Base-by-base conservation (phyloP, 2,888 invertebrate species). In the Parasteatoda lunata region DNA sequence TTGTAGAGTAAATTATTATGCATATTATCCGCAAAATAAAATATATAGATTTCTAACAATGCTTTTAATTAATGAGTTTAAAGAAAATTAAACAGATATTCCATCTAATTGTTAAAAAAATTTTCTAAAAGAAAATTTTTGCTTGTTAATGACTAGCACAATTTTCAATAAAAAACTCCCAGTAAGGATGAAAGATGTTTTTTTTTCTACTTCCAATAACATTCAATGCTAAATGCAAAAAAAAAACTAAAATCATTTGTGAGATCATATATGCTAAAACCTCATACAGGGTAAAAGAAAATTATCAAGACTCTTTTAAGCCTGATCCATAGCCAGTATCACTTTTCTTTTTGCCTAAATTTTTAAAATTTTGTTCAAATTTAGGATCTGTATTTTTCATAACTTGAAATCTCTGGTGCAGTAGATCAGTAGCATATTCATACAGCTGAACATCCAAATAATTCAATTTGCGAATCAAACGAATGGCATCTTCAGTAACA, bases 381-480 rank as follows among this genome's bases (percentile, higher is more conserved):
- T 89, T 84, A 13, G 69, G 59, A 86, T 89, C 89, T 59, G 52
- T 77, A 48, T 64, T 77, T 66, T 86, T 86, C 76, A 86, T 59
- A 11, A 78, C 15, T 65, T 95, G 94, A 92, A 97, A 97, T 91
- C 98, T 94, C 92, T 92, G 92, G 86, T 92, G 91, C 92, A 98
- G 95, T 89, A 98, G 94, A 91, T 95, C 95, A 92, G 96, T 96
- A 77, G 98, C 98, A 93, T 96, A 99, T 90, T 96, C 95, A 92
- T 99, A 99, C 80, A 99, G 94, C 93, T 98, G 96, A 84, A 97
- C 93, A 92, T 99, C 99, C 89, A 99, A 93, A 89, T 95, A 94
- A 93, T 98, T 99, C 89, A 97, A 94, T 90, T 94, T 93, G 90
- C 95, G 94, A 90, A 98, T 95, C 91, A 94, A 94, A 49, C 94